Evolutionary conservation across 2,888 invertebrate genomes (phyloP).

Genomic region (Heliconius hortense): DNA sequence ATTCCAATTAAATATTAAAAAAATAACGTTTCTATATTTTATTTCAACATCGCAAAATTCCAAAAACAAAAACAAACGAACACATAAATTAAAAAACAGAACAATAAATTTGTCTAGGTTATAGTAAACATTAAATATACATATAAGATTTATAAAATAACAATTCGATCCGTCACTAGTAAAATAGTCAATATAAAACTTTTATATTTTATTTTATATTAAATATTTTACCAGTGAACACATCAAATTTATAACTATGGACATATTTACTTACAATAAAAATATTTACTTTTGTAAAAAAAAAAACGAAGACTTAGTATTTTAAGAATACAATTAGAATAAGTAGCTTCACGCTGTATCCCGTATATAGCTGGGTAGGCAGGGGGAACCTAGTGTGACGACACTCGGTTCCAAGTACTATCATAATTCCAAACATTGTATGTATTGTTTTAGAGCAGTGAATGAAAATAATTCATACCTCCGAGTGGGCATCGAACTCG

Average conservation of each 20-base stretch:
- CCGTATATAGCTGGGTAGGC: neutral
- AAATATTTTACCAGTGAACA: too few relatives aligned
- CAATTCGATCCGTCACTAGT: too few relatives aligned
- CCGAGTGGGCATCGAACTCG: neutral
- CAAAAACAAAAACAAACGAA: slow-evolving; percentile 24
- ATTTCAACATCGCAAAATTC: slow-evolving; percentile 2
- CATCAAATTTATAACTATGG: too few relatives aligned
- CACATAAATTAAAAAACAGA: slow-evolving; percentile 33
- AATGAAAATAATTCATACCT: neutral
- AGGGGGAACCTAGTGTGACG: neutral
- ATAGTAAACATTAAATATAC: slow-evolving; percentile 33
- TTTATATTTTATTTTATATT: too few relatives aligned
- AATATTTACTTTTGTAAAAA: too few relatives aligned
- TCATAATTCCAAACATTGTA: too few relatives aligned
- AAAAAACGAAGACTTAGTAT: too few relatives aligned
- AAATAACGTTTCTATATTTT: too few relatives aligned
- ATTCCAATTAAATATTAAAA: too few relatives aligned
- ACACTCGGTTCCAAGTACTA: neutral
- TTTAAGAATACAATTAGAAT: too few relatives aligned
- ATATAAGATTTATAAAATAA: slow-evolving; percentile 3
- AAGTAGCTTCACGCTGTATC: neutral
- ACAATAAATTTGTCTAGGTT: slow-evolving; percentile 35
- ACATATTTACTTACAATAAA: too few relatives aligned
- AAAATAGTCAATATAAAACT: too few relatives aligned
- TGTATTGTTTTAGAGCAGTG: neutral